Base-by-base conservation (phyloP, 37 sponge, comb jelly and placozoan genomes). In the Dysidea cf. avara region DNA sequence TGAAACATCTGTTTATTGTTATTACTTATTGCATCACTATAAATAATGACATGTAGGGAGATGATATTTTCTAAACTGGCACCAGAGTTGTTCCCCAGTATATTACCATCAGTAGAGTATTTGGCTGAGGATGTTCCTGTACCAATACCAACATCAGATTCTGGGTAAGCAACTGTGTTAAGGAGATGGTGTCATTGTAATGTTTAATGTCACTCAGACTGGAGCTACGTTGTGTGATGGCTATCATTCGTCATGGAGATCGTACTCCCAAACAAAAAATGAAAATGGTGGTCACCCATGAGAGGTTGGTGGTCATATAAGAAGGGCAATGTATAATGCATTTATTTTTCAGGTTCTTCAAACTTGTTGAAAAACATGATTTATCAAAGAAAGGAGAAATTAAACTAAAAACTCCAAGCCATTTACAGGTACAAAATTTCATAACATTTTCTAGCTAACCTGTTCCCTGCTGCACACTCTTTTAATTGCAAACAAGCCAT, bases 221-320 rank as follows among this genome's bases (percentile, higher is more conserved):
- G 24, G 90, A 96, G 71, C 79, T 96, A 56, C 71, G 93, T 0
- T 92, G 97, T 86, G 90, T 96, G 48, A 60, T 92, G 20, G 97
- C 79, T 12, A 82, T 96, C 11, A 89, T 96, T 61, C 74, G 96
- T 13, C 96, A 96, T 63, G 96, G 90, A 26, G 97, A 96, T 61
- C 61, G 93, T 7, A 96, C 90, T 39, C 97, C 97, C 29, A 96
- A 96, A 48, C 97, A 96, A 71, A 96, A 96, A 80, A 86, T 89
- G 82, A 96, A 96, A 68, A 89, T 96, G 87, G 68, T 88, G 12
- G 90, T 86, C n/a, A 85, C 63, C 13, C 84, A 92, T 34, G 59
- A 50, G 14, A 74, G 66, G 46, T 43, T 12, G 9, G 9, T 43
- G 78, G 30, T 56, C 58, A 5, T 56, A 56, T 28, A 12, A 28